Base-by-base conservation (phyloP, 2,888 invertebrate species). In the Sarcophaga rosellei region DNA sequence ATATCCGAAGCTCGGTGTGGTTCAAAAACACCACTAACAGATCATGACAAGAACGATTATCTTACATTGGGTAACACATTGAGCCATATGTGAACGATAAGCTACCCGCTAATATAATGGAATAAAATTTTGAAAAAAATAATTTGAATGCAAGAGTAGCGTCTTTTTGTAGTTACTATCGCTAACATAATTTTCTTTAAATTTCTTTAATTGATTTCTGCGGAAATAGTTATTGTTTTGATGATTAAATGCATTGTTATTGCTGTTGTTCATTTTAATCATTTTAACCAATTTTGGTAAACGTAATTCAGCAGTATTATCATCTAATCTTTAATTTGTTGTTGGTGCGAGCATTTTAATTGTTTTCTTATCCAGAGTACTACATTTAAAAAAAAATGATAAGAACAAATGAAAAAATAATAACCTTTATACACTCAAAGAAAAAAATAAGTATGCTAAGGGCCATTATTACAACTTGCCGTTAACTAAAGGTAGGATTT, bases 271-370 rank as follows among this genome's bases (percentile, higher is more conserved):
- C 23, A 45, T 47, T 20, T 45, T 20, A 21, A 68, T 47, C 21
- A 47, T n/a, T n/a, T n/a, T n/a, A 12, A 44, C n/a, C n/a, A 68
- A 0, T 47, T 21, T 47, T 68, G 53, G 12, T 53, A 53, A 53
- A 53, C 35, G 35, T 35, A 35, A 35, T 35, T 35, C 10, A 35
- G 8, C 2, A 35, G 10, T 10, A 35, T 35, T 15, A 20, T 66
- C 66, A 45, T 45, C 35, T 23, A 47, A 68, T 68, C 68, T 68
- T 47, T 20, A 47, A 47, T 15, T 53, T 53, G 53, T 53, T 53
- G 17, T 53, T 53, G 17, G 3, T 53, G 53, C 17, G 1, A 53
- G 53, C 10, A 45, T 44, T 66, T 68, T 20, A 68, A 47, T 68
- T 68, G 47, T 47, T 21, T 47, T 23, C 15, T 21, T 68, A 15